These are phyloP conservation scores for Syrista parreyssii DNA, from an alignment of 2,888 invertebrate species.

Conservation along the genomic window DNA sequence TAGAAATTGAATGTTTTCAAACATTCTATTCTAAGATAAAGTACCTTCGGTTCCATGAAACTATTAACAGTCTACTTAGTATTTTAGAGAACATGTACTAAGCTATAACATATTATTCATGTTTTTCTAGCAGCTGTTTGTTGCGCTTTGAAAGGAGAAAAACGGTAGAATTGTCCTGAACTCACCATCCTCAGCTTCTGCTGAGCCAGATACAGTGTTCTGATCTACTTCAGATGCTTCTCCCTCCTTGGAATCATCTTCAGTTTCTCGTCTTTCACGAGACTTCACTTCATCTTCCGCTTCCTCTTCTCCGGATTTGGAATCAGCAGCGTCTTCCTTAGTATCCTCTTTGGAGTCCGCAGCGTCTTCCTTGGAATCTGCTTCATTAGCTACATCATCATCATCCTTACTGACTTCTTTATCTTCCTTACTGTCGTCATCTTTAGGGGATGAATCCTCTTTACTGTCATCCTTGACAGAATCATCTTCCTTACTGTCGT, in stretches of 20 bases:
- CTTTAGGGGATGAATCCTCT: conserved; percentile 12
- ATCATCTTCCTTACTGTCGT: conserved; percentile 47
- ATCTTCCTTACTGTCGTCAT: conserved; percentile 26
- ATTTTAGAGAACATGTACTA: no score
- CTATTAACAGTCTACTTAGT: no score
- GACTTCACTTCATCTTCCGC: conserved; percentile 22
- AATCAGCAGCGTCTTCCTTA: conserved; percentile 12
- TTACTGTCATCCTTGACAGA: conserved; percentile 28
- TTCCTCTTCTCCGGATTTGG: conserved; percentile 31
- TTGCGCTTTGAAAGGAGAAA: no score
- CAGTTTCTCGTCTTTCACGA: conserved; percentile 15
- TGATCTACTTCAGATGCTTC: conserved; percentile 33
- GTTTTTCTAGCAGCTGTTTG: no score
- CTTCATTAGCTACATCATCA: conserved; percentile 10
- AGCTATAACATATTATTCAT: no score
- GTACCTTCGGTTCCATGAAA: no score
- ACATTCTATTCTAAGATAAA: no score
- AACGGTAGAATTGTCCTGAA: no score
- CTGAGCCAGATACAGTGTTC: conserved; percentile 13
- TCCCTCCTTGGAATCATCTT: conserved; percentile 27
- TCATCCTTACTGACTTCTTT: conserved; percentile 20
- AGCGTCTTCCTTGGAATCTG: conserved; percentile 15
- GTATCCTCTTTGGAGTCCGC: conserved; percentile 26
- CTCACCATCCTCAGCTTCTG: conserved; percentile 27
- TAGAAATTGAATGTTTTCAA: no score